Conservation (phyloP, 1,140 invertebrate genomes). For the Uloborus diversus region DNA sequence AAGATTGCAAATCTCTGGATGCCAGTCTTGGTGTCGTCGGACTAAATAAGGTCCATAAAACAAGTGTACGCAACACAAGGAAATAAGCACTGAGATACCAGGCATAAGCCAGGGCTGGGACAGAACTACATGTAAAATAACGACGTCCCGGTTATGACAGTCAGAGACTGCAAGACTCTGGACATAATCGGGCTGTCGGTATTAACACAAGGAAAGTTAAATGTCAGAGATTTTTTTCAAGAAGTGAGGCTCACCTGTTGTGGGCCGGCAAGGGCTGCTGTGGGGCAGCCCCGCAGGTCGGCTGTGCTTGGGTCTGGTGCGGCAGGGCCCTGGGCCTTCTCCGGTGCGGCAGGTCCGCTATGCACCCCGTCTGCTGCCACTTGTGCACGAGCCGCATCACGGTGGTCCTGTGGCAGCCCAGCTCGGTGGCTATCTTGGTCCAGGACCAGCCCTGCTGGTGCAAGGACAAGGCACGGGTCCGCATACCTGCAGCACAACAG, state of each 20-base stretch:
- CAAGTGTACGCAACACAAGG: no score
- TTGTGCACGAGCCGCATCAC: slow-evolving; percentile 55
- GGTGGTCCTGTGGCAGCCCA: slow-evolving; percentile 52
- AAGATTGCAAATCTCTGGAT: no score
- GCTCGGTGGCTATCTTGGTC: slow-evolving; percentile 52
- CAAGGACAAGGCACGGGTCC: slow-evolving; percentile 43
- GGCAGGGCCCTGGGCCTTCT: slow-evolving; percentile 18
- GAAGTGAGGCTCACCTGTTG: slow-evolving; percentile 46
- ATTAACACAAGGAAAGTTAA: no score
- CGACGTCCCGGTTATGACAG: no score
- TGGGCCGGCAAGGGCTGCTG: slow-evolving; percentile 1
- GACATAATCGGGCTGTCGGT: no score
- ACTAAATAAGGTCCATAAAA: no score
- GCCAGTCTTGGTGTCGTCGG: no score
- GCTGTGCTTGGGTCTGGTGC: neutral
- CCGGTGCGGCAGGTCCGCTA: slow-evolving; percentile 39
- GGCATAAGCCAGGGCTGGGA: no score
- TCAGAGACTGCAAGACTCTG: no score
- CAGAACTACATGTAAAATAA: no score
- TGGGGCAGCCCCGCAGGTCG: neutral
- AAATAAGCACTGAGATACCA: no score
- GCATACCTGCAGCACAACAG: slow-evolving; percentile 42
- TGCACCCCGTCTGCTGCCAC: slow-evolving; percentile 54
- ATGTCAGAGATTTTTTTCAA: no score
- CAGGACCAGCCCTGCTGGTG: slow-evolving; percentile 55